phyloP scores from a whole-genome alignment of 2,113 vertebrate species.

The Drymodes brunneopygia region DNA sequence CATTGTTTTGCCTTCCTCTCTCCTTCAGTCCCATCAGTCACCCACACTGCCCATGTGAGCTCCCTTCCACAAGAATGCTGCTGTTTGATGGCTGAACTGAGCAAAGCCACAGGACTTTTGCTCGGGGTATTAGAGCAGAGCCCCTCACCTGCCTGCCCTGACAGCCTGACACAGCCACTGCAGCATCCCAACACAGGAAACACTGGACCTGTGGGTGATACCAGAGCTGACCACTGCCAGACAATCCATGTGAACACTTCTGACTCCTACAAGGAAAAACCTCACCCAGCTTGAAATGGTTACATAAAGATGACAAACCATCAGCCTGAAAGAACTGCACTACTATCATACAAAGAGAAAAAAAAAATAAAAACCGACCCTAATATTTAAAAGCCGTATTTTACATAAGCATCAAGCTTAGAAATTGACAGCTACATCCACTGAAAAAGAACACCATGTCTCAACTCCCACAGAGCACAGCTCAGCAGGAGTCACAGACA shows the following conservation, averaged over 20 bases:
- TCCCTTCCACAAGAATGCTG: neutral
- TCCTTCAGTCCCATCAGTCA: neutral
- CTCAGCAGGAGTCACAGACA: slow-evolving; percentile 12
- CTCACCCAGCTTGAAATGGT: neutral
- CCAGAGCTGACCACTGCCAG: neutral
- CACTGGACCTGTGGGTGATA: rapidly evolving
- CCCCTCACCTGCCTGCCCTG: neutral
- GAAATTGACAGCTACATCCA: slow-evolving; percentile 10
- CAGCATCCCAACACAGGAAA: neutral
- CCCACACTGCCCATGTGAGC: neutral
- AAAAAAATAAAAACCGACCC: neutral
- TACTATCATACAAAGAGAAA: neutral
- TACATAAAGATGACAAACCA: neutral
- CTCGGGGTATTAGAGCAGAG: neutral
- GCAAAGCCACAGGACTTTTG: neutral
- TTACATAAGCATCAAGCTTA: slow-evolving; percentile 6
- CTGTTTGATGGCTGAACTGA: neutral
- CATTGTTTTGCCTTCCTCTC: neutral
- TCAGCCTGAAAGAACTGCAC: neutral
- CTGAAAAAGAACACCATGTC: slow-evolving; percentile 31
- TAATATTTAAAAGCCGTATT: slow-evolving; percentile 1
- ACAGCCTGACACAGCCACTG: neutral
- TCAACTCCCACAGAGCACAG: slow-evolving; percentile 35
- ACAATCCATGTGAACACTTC: neutral
- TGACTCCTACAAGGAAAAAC: neutral